Evolutionary conservation across 2,797 vertebrate species (phyloP).

Genomic region (Neostethus bicornis): DNA sequence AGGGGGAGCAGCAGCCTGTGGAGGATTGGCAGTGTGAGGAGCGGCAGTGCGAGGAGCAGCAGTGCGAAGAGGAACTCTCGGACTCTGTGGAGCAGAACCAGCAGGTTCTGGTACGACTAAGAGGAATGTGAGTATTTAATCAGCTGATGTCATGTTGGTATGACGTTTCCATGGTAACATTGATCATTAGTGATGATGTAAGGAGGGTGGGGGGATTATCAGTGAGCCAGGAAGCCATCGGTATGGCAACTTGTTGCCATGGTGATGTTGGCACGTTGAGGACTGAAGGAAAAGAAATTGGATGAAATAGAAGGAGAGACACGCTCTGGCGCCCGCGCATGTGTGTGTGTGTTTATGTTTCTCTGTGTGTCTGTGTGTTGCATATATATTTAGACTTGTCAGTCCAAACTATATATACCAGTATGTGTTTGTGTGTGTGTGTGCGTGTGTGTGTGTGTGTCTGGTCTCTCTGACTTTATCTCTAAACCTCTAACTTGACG

Average conservation of each 20-base stretch:
- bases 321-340: too few species aligned
- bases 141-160: constrained; percentile 24
- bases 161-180: constrained; percentile 5
- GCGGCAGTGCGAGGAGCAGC: constrained; percentile 5
- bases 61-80: constrained; percentile 44
- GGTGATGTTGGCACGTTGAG: constrained; percentile 33
- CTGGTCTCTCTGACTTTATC: constrained; percentile 1
- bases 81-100: constrained; percentile 59
- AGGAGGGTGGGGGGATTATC: background rate
- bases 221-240: constrained; percentile 6
- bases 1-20: constrained; percentile 16
- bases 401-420: too few species aligned
- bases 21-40: background rate
- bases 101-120: constrained; percentile 68
- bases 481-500: too few species aligned
- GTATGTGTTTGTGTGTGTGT: background rate
- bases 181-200: constrained; percentile 4
- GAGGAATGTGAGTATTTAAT: constrained; percentile 70
- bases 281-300: constrained; percentile 32
- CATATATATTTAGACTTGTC: too few species aligned
- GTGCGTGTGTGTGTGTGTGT: constrained; percentile 4
- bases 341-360: constrained; percentile 7
- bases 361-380: background rate
- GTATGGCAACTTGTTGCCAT: constrained; percentile 34
- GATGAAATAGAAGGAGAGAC: too few species aligned